These are phyloP conservation scores for Lumbricus terrestris DNA, from an alignment of 2,888 invertebrate genomes.

Conservation along the genomic window DNA sequence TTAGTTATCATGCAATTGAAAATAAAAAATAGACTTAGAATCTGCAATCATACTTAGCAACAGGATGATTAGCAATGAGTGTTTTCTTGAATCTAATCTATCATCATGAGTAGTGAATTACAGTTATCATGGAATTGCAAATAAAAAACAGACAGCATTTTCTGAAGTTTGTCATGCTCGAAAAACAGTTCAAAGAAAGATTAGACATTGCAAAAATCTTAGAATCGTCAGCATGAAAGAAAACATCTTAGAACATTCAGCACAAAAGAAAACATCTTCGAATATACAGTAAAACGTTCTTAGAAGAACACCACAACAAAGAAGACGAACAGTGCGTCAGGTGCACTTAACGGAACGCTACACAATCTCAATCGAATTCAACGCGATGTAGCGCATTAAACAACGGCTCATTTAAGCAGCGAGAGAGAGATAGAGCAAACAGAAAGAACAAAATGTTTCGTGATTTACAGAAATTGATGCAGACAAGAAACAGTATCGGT, in stretches of 20 bases:
- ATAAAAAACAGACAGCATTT: too few relatives aligned
- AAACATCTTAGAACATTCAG: neutral
- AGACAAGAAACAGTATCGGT: neutral
- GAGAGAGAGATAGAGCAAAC: neutral
- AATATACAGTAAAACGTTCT: neutral
- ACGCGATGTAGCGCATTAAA: neutral
- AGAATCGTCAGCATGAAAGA: neutral
- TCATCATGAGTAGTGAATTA: too few relatives aligned
- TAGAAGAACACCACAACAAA: neutral
- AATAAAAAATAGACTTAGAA: neutral
- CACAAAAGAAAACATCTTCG: neutral
- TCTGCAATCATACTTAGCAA: too few relatives aligned
- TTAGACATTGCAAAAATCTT: too few relatives aligned
- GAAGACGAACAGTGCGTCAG: neutral
- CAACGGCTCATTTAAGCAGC: neutral
- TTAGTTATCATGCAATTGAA: neutral
- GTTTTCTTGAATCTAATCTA: too few relatives aligned
- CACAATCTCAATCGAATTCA: neutral
- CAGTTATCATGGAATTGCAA: too few relatives aligned
- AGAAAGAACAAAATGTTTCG: neutral
- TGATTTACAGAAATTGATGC: neutral
- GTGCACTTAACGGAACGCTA: neutral
- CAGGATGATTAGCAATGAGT: too few relatives aligned
- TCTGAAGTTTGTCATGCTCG: too few relatives aligned
- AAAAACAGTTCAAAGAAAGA: too few relatives aligned